Percentiles rank a stretch among this genome's conserved stretches.
phyloP scores from a whole-genome alignment of 2,888 invertebrate genomes.

The Cheiracanthium punctorium region DNA sequence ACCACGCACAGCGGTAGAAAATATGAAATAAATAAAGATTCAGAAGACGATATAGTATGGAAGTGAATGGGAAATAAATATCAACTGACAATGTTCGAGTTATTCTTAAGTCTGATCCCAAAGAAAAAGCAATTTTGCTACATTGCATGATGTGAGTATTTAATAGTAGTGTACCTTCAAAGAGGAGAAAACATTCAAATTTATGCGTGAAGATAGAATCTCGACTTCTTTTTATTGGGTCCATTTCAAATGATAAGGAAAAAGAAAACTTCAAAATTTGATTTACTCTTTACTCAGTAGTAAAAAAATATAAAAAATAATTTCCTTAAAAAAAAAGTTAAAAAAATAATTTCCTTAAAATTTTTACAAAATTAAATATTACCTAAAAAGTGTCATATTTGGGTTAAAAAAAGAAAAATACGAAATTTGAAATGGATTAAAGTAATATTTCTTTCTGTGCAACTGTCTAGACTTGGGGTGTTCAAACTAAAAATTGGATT shows the following conservation, averaged over 20 bases:
- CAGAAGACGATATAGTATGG: conserved; percentile 45
- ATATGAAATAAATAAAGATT: conserved; percentile 68
- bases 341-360: no score
- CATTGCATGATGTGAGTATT: conserved; percentile 59
- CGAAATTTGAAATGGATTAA: no score
- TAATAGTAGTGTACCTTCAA: conserved; percentile 56
- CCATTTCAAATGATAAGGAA: not conserved
- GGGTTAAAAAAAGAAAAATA: no score
- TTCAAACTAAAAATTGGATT: no score
- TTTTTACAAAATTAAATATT: no score
- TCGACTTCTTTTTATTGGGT: conserved; percentile 9
- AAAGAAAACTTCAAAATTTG: not conserved
- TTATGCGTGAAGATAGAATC: conserved; percentile 30
- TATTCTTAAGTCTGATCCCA: conserved; percentile 58
- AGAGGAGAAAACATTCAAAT: conserved; percentile 58
- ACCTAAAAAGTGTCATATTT: no score
- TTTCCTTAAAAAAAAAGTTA: no score
- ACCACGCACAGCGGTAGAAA: conserved; percentile 55
- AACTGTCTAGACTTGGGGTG: no score
- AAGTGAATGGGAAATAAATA: conserved; percentile 67
- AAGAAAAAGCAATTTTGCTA: conserved; percentile 54
- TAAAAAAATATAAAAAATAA: no score
- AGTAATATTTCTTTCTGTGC: no score
- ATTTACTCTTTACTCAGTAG: no score
- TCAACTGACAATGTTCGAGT: conserved; percentile 63